Percentiles rank a stretch among this genome's conserved stretches.
These are phyloP conservation scores for Taeniopygia guttata DNA, from an alignment of 2,797 vertebrate species.

Conservation along the genomic window DNA sequence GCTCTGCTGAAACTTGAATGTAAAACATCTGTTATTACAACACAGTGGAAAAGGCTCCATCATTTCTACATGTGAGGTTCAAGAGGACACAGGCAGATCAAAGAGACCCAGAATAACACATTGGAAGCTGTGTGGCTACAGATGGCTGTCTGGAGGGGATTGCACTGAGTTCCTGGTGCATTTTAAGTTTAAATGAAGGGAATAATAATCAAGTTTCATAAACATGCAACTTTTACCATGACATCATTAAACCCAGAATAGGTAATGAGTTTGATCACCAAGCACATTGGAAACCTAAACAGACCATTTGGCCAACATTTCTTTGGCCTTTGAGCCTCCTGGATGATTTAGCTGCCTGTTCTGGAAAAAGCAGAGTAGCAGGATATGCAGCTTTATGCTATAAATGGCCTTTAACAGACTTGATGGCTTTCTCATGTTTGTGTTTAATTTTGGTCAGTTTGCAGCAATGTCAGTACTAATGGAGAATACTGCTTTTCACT, in stretches of 20 bases:
- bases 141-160: not conserved
- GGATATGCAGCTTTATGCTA: not conserved
- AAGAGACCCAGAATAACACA: not conserved
- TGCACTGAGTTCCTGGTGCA: not conserved
- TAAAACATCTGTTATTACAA: conserved; percentile 20
- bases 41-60: not conserved
- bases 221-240: not conserved
- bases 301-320: not conserved
- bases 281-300: conserved; percentile 20
- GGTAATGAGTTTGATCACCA: not conserved
- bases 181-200: not conserved
- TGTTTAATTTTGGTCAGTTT: not conserved
- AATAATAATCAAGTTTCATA: not conserved
- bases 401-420: not conserved
- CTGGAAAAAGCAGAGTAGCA: not conserved
- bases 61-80: not conserved
- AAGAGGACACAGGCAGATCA: not conserved
- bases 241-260: not conserved
- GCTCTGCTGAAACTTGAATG: not conserved
- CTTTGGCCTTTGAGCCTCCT: not conserved
- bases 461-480: not conserved
- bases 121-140: not conserved
- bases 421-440: not conserved
- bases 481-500: not conserved
- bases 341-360: not conserved